Evolutionary conservation across 2,113 vertebrate species (phyloP), one percentile per base, ranked within the genome.

Genomic region (Ivindomyrus marchei): DNA sequence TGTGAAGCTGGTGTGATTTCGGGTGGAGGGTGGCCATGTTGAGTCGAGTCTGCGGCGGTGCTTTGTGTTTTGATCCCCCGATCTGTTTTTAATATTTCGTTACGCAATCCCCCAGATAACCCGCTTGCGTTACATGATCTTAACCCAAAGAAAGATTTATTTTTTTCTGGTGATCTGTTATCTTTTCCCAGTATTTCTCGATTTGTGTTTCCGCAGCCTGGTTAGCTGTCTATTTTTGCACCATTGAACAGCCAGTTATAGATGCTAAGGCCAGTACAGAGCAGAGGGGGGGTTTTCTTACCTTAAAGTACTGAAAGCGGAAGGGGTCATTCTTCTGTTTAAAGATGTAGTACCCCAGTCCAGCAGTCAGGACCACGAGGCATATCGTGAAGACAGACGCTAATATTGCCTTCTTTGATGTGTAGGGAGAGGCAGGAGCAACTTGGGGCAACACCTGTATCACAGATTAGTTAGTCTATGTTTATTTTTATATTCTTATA

Each of bases 281-380:
- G 74, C 27, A 49, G 42, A 4, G 36, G 19, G 27, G 19, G 45
- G 15, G 1, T 17, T 21, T 15, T 88, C 47, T 86, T 90, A 96
- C 97, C 94, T 93, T 97, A 91, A 98, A 97, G 92, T 96, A 94
- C 1, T 96, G 96, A 91, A 98, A 98, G 36, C 95, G 94, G 90
- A 98, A 97, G 80, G 95, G 95, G 0, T 95, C 92, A 0, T 93
- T 95, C 90, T 95, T 97, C 90, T 95, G 92, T 91, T 94, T 96
- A 91, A 95, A 92, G 80, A 95, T 90, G 88, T 95, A 96, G 91
- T 95, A 97, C 3, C 94, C 62, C 0, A 95, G 88, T 1, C 93
- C 96, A 0, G 95, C 94, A 39, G 93, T 89, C 39, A 95, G 66
- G 21, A 91, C 91, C 0, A 96, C 74, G 1, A 95, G 89, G 19